Conservation (phyloP, 2,113 vertebrate species). For the Sialia sialis region DNA sequence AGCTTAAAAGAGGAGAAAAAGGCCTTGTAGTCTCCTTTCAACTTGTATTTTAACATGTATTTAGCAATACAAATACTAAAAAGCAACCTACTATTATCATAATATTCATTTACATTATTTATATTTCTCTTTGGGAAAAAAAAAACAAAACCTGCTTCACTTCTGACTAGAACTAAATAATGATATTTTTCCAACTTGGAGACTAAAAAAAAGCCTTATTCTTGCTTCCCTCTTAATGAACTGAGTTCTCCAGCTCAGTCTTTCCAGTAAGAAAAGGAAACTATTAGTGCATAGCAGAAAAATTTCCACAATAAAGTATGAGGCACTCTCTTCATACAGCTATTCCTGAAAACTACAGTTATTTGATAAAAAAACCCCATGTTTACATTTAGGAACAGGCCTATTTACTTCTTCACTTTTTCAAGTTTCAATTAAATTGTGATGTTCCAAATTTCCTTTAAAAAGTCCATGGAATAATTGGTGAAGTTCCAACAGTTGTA, state of each 20-base stretch:
- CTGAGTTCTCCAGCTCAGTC: not conserved
- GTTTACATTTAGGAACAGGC: not conserved
- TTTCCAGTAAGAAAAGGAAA: not conserved
- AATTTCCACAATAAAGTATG: not conserved
- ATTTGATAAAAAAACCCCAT: fast-evolving
- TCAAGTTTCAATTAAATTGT: not conserved
- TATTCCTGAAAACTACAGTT: not conserved
- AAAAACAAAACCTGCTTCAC: not conserved
- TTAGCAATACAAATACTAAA: not conserved
- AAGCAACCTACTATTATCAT: not conserved
- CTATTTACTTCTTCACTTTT: not conserved
- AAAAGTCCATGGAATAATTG: not conserved
- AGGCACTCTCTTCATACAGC: not conserved
- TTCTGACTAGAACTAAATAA: not conserved
- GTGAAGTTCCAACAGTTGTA: not conserved
- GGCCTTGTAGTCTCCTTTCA: not conserved
- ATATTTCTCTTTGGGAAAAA: not conserved
- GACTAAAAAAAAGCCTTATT: not conserved
- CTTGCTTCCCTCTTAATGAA: not conserved
- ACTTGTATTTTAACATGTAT: not conserved
- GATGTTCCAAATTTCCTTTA: not conserved
- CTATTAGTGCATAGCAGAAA: not conserved
- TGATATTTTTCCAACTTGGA: not conserved
- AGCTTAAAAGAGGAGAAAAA: not conserved
- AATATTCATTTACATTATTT: not conserved